Base-by-base conservation (phyloP, 1,140 invertebrate genomes). In the Drosophila sp. region DNA sequence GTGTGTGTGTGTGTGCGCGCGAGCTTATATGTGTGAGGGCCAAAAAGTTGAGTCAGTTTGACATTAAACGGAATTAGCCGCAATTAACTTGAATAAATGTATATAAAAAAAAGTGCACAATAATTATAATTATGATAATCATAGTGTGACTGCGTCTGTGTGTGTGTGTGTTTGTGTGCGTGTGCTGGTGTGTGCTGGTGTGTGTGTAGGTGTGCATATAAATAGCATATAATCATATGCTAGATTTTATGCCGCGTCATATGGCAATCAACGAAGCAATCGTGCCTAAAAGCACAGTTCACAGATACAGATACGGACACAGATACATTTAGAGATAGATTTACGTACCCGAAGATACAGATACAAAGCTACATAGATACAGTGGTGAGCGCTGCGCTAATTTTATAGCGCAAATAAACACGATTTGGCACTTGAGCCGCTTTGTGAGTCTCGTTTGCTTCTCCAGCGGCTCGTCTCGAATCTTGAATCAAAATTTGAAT, bases 381-480 rank as follows among this genome's bases (percentile, higher is more conserved):
- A 46, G 50, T 45, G 58, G 43, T 40, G 53, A 48, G 59, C 53
- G 57, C 53, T 82, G 83, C 83, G 82, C 79, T 83, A 87, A 87
- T 87, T 87, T 87, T 89, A 74, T 87, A 73, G 78, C 79, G 76
- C 76, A 87, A 89, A 89, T 77, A 87, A 89, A 87, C 83, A 87
- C 83, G 83, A 87, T 80, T 87, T 87, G 72, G 62, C 83, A 89
- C 83, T 87, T 89, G 83, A 87, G 78, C 67, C 78, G 46, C 61
- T 66, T 71, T 57, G 64, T 65, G 58, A 18, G 62, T 69, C 38
- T 76, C 78, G 21, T 75, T 80, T 45, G 59, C 67, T 64, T 71
- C 61, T 71, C 54, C 67, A 62, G 67, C 66, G 50, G 48, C 65
- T 61, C 67, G 18, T 56, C 51, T 48, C 34, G 51, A 59, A 18